These are phyloP conservation scores for Hippocampus guttulatus DNA, from an alignment of 2,113 vertebrate species.

Conservation along the genomic window DNA sequence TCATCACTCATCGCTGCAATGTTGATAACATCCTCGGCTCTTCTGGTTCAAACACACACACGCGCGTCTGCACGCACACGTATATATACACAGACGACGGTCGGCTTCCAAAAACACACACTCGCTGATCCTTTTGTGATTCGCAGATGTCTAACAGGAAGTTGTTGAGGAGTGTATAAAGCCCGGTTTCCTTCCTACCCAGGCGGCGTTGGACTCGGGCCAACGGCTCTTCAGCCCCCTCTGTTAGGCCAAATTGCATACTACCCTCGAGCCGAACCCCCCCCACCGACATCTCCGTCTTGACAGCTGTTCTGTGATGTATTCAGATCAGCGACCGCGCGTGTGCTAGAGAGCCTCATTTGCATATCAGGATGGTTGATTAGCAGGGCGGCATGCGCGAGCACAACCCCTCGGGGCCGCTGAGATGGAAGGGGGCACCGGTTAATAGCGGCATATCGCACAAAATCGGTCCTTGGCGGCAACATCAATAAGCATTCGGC, in stretches of 20 bases:
- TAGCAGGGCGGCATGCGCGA: conserved; percentile 62
- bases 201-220: conserved; percentile 54
- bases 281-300: conserved; percentile 6
- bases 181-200: conserved; percentile 63
- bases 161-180: conserved; percentile 63
- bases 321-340: conserved; percentile 61
- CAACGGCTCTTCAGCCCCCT: conserved; percentile 28
- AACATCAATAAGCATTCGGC: conserved; percentile 49
- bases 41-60: conserved; percentile 17
- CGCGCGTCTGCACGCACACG: conserved; percentile 10
- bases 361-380: conserved; percentile 63
- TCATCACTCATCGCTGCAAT: conserved; percentile 70
- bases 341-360: conserved; percentile 54
- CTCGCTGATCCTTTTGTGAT: conserved; percentile 53
- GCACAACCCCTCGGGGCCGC: conserved; percentile 55
- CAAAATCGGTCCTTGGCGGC: conserved; percentile 20
- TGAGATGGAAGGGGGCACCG: conserved; percentile 14
- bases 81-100: conserved; percentile 13
- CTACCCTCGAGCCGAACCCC: background rate
- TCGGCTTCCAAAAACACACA: conserved; percentile 69
- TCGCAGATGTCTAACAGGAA: conserved; percentile 67
- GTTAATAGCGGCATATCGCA: conserved; percentile 18
- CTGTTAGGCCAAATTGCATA: conserved; percentile 7
- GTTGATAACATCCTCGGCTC: conserved; percentile 74
- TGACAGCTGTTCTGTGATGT: conserved; percentile 60